phyloP scores from a whole-genome alignment of 2,113 vertebrate species.

The Anseranas semipalmata region DNA sequence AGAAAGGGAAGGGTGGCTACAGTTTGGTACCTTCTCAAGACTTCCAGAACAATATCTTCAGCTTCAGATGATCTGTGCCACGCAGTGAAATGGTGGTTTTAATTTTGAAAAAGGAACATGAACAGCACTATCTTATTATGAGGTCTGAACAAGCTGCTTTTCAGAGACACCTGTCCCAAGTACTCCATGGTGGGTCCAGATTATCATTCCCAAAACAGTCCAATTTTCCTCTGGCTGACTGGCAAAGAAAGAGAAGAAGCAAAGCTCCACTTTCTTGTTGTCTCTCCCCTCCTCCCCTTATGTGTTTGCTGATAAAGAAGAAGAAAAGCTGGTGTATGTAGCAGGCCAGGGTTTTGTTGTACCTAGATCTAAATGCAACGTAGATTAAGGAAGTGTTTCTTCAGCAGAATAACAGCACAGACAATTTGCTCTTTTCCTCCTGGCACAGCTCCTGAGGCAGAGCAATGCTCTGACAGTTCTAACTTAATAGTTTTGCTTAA shows the following conservation, averaged over 20 bases:
- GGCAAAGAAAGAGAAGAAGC: background rate
- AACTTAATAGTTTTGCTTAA: background rate
- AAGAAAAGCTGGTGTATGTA: background rate
- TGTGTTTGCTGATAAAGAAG: background rate
- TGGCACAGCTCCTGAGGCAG: background rate
- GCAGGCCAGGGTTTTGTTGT: background rate
- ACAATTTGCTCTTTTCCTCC: background rate
- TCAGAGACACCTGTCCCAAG: background rate
- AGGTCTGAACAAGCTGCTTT: background rate
- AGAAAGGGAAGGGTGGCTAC: background rate
- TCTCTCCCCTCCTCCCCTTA: background rate
- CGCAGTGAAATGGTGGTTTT: background rate
- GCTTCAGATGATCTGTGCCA: background rate
- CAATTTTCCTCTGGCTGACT: background rate
- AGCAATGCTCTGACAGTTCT: background rate
- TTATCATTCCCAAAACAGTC: background rate
- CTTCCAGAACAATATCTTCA: background rate
- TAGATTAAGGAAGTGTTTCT: background rate
- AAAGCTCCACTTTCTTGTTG: accelerated
- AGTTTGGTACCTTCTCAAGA: background rate
- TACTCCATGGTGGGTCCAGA: background rate
- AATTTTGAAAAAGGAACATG: background rate
- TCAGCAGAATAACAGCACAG: background rate
- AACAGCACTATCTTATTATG: background rate
- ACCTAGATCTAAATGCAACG: background rate